phyloP scores from a whole-genome alignment of 2,113 vertebrate genomes.

The Puntigrus tetrazona region DNA sequence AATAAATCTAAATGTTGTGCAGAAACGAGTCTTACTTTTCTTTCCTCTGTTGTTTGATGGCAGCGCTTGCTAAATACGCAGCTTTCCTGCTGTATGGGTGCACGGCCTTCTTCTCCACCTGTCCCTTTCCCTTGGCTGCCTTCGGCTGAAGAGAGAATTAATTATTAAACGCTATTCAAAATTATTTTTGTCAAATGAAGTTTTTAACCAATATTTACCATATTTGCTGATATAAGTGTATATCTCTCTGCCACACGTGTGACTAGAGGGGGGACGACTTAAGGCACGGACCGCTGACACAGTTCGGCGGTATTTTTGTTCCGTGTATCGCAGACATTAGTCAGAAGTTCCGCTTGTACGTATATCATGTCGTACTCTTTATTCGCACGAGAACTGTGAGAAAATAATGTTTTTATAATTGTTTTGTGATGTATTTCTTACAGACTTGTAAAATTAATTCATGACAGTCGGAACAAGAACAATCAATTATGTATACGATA shows the following conservation, averaged over 20 bases:
- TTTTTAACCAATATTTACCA: neutral
- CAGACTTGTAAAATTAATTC: too few species aligned
- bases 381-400: too few species aligned
- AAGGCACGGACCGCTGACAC: neutral
- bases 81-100: conserved; percentile 97
- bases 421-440: too few species aligned
- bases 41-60: conserved; percentile 83
- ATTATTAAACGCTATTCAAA: neutral
- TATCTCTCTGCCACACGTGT: neutral
- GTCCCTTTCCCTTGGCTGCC: conserved; percentile 74
- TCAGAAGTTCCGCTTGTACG: neutral
- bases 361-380: too few species aligned
- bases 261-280: neutral
- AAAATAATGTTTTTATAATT: too few species aligned
- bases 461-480: too few species aligned
- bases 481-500: too few species aligned
- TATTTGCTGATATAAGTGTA: neutral
- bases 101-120: conserved; percentile 82
- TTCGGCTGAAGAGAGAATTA: conserved; percentile 80
- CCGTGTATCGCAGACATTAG: neutral
- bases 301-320: conserved; percentile 38
- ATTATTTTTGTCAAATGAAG: neutral
- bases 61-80: conserved; percentile 83
- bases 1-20: neutral
- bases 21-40: conserved; percentile 71